Evolutionary conservation across 2,888 invertebrate genomes (phyloP).

Genomic region (Caenorhabditis sp.): DNA sequence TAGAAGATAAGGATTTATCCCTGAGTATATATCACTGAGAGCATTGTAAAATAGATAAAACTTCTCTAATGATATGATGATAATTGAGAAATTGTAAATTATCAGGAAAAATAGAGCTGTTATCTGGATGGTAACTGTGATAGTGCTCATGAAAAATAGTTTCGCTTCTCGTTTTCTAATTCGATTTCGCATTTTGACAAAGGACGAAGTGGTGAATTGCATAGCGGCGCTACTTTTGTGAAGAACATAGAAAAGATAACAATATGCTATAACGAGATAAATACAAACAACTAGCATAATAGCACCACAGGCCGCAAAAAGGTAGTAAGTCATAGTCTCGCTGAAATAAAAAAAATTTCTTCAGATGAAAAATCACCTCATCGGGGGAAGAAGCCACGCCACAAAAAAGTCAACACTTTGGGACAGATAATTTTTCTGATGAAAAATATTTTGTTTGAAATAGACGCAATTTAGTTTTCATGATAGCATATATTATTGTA

Average conservation of each 20-base stretch:
- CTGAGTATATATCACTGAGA: neutral
- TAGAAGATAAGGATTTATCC: slow-evolving; percentile 1
- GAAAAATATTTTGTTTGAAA: too few relatives aligned
- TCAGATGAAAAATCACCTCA: neutral
- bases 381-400: too few relatives aligned
- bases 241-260: slow-evolving; percentile 3
- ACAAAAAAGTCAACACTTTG: too few relatives aligned
- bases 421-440: too few relatives aligned
- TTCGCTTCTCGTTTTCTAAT: neutral
- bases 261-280: slow-evolving; percentile 2
- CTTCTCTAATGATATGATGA: neutral
- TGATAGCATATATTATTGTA: too few relatives aligned
- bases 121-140: neutral
- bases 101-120: neutral
- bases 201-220: neutral
- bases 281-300: neutral
- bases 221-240: neutral
- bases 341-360: neutral
- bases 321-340: neutral
- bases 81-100: neutral
- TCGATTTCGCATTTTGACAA: neutral
- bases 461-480: too few relatives aligned
- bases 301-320: neutral
- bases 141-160: neutral
- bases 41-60: neutral